phyloP scores from a whole-genome alignment of 2,888 invertebrate species.

The Campopleginae sp. region DNA sequence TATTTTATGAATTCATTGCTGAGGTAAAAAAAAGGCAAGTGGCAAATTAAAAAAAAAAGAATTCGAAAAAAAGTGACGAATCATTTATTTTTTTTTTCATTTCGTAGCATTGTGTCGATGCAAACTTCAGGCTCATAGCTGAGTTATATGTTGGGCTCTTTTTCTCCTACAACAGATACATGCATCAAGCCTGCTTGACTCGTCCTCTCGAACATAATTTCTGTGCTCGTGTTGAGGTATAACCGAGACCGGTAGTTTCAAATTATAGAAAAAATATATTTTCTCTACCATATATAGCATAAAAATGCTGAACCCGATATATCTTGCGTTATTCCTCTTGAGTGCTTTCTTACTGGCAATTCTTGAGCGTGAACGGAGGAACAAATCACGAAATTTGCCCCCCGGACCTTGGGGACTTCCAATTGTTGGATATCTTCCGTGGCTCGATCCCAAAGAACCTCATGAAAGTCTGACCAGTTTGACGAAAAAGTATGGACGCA shows the following conservation, averaged over 20 bases:
- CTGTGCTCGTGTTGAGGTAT: not conserved
- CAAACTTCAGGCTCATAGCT: too few relatives aligned
- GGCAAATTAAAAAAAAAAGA: not conserved
- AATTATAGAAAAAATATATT: too few relatives aligned
- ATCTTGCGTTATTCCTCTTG: conserved; percentile 21
- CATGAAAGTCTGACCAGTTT: conserved; percentile 89
- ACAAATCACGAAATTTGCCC: conserved; percentile 85
- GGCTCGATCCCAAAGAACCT: conserved; percentile 89
- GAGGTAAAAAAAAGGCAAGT: too few relatives aligned
- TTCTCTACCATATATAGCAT: too few relatives aligned
- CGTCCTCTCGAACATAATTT: conserved; percentile 17
- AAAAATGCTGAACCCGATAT: conserved; percentile 38
- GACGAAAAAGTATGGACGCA: conserved; percentile 89
- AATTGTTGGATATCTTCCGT: conserved; percentile 91
- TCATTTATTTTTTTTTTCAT: too few relatives aligned
- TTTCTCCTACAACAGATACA: not conserved
- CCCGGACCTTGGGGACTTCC: conserved; percentile 94
- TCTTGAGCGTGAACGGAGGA: conserved; percentile 74
- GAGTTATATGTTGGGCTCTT: not conserved
- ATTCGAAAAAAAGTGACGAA: too few relatives aligned
- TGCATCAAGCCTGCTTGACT: not conserved
- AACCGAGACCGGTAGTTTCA: conserved; percentile 48
- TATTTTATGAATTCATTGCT: too few relatives aligned
- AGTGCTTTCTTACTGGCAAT: conserved; percentile 39
- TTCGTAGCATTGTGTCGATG: too few relatives aligned